Percentiles rank a stretch among this genome's conserved stretches.
Conservation (phyloP, 2,113 vertebrate species). For the Malaclemys terrapin region DNA sequence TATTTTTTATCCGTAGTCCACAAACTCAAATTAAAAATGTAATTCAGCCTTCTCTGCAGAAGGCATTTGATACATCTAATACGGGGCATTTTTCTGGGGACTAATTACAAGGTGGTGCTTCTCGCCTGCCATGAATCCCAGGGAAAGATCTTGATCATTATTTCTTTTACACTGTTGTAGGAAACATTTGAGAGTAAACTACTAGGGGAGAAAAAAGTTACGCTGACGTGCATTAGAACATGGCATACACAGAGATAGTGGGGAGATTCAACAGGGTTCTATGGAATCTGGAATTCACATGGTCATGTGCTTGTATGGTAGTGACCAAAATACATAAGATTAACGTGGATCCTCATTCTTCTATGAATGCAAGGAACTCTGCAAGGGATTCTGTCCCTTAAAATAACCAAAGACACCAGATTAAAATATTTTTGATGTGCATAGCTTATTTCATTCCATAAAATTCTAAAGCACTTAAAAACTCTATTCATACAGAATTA, state of each 20-base stretch:
- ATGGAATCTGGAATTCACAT: not conserved
- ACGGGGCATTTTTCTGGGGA: not conserved
- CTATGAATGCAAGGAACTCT: not conserved
- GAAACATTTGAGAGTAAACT: conserved; percentile 24
- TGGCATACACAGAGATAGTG: rapidly evolving
- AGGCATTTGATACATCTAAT: rapidly evolving
- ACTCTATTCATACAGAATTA: conserved; percentile 19
- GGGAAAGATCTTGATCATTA: not conserved
- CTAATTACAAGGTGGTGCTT: not conserved
- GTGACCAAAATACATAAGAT: not conserved
- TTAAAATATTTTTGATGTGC: conserved; percentile 25
- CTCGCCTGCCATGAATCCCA: not conserved
- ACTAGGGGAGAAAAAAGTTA: conserved; percentile 7
- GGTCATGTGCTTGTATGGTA: not conserved
- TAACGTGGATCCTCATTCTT: not conserved
- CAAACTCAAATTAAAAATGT: conserved; percentile 21
- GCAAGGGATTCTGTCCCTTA: not conserved
- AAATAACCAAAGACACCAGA: conserved; percentile 44
- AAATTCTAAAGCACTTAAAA: conserved; percentile 32
- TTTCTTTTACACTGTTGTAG: conserved; percentile 23
- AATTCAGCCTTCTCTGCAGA: not conserved
- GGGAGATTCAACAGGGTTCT: rapidly evolving
- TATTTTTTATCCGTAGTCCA: not conserved
- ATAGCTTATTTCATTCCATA: conserved; percentile 3
- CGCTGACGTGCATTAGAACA: not conserved